Percentiles rank a stretch among this genome's conserved stretches.
Evolutionary conservation across 2,888 invertebrate species (phyloP).

Genomic region (Suillia variegata): DNA sequence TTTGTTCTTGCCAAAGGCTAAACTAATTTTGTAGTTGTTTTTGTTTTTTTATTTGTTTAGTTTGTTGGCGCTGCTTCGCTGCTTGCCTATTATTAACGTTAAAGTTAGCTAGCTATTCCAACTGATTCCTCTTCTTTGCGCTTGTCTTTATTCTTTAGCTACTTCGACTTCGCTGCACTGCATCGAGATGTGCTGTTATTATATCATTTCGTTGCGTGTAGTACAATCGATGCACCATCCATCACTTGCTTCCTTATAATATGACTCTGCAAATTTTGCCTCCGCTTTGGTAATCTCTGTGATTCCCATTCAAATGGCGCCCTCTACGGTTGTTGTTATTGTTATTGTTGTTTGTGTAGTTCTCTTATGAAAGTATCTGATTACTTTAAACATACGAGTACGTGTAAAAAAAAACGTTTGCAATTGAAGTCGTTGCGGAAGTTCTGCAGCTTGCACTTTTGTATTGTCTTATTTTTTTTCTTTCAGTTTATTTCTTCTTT

Average conservation of each 20-base stretch:
- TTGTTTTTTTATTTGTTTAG: not conserved
- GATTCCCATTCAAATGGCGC: not conserved
- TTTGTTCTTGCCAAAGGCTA: not conserved
- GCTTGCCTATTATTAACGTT: not conserved
- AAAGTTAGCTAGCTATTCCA: constrained; percentile 5
- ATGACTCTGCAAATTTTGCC: constrained; percentile 1
- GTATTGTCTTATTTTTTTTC: not conserved
- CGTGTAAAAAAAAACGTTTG: too few species aligned
- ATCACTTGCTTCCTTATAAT: not conserved
- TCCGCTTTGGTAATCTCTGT: constrained; percentile 16
- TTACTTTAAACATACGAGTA: too few species aligned
- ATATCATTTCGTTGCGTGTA: constrained; percentile 19
- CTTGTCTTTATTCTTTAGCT: not conserved
- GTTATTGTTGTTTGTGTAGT: constrained; percentile 8
- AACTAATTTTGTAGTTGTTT: not conserved
- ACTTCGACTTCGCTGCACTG: not conserved
- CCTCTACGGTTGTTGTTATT: constrained; percentile 7
- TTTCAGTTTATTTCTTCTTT: not conserved
- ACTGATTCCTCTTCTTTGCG: not conserved
- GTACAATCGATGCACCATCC: constrained; percentile 13
- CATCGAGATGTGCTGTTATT: not conserved
- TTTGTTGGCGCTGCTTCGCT: not conserved
- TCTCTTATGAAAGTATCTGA: not conserved
- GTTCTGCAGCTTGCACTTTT: constrained; percentile 20
- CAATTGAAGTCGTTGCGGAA: constrained; percentile 30